Evolutionary conservation across 92 coral and sea anemone genomes (phyloP).

Genomic region (Bergia puertoricense): DNA sequence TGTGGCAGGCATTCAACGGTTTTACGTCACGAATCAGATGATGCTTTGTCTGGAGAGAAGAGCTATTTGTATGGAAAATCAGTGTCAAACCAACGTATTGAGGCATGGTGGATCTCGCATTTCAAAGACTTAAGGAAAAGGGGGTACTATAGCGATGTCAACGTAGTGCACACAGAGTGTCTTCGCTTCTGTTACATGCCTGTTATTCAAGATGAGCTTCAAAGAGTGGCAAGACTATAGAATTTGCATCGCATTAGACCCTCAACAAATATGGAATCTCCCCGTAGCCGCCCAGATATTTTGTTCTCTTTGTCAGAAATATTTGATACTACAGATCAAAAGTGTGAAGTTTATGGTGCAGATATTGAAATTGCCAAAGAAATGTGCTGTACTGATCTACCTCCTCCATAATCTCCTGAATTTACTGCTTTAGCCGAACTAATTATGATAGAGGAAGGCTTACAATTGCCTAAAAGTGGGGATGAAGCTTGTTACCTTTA

Average conservation of each 20-base stretch:
- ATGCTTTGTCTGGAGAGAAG: slow-evolving; percentile 45
- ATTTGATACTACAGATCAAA: slow-evolving; percentile 17
- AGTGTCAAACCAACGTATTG: slow-evolving; percentile 64
- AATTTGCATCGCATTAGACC: slow-evolving; percentile 53
- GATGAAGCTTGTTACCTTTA: slow-evolving; percentile 17
- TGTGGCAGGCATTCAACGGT: slow-evolving; percentile 4
- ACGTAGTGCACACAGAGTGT: slow-evolving; percentile 50
- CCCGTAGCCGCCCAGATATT: slow-evolving; percentile 38
- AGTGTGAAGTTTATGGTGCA: slow-evolving; percentile 4
- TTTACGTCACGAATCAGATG: neutral
- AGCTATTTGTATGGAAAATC: slow-evolving; percentile 58
- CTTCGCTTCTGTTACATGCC: slow-evolving; percentile 54
- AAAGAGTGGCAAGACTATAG: slow-evolving; percentile 52
- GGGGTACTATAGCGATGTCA: slow-evolving; percentile 44
- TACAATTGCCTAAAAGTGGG: slow-evolving; percentile 18
- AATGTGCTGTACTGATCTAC: slow-evolving; percentile 30
- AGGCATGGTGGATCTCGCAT: slow-evolving; percentile 64
- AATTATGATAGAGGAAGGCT: slow-evolving; percentile 21
- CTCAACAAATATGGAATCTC: slow-evolving; percentile 47
- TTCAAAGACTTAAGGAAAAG: slow-evolving; percentile 61
- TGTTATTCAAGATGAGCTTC: slow-evolving; percentile 46
- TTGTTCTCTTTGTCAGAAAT: slow-evolving; percentile 7
- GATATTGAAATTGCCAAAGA: slow-evolving; percentile 20
- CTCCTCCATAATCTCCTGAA: slow-evolving; percentile 22
- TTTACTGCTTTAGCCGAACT: slow-evolving; percentile 16